These are phyloP conservation scores for Dryomyza anilis DNA, from an alignment of 2,888 invertebrate species.

Conservation along the genomic window DNA sequence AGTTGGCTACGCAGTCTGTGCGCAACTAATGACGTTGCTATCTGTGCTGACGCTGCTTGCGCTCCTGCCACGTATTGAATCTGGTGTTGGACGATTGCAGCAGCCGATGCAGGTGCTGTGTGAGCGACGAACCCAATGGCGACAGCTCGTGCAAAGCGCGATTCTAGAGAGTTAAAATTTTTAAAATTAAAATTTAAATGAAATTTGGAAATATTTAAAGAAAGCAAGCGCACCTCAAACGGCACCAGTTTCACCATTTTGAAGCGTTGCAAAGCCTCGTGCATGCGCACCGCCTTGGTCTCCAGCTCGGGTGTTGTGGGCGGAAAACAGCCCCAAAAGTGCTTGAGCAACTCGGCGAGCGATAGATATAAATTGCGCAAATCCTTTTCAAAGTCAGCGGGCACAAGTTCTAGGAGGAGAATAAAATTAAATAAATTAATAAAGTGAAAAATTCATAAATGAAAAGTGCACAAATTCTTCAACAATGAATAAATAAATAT, in stretches of 20 bases:
- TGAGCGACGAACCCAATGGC: slow-evolving; percentile 78
- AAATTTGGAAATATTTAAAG: background rate
- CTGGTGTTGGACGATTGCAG: slow-evolving; percentile 85
- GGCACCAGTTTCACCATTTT: slow-evolving; percentile 84
- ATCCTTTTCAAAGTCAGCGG: slow-evolving; percentile 81
- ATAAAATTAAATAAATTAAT: background rate
- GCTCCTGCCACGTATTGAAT: slow-evolving; percentile 84
- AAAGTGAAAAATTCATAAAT: background rate
- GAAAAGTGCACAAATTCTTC: background rate
- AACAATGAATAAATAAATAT: no score
- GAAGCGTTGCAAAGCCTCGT: slow-evolving; percentile 86
- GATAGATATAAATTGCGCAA: slow-evolving; percentile 84
- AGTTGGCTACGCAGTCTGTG: background rate
- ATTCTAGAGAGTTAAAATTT: slow-evolving; percentile 68
- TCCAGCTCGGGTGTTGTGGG: slow-evolving; percentile 76
- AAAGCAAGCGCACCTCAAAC: slow-evolving; percentile 70
- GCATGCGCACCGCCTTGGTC: slow-evolving; percentile 83
- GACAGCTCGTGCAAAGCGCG: slow-evolving; percentile 81
- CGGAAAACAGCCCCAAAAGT: slow-evolving; percentile 95
- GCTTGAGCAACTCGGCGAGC: slow-evolving; percentile 85
- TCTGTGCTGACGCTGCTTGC: slow-evolving; percentile 65
- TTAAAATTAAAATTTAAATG: background rate
- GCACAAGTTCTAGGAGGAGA: slow-evolving; percentile 75
- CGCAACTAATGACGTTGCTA: slow-evolving; percentile 45
- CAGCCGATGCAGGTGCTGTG: slow-evolving; percentile 86